Percentiles rank a stretch among this genome's conserved stretches.
These are phyloP conservation scores for Oncorhynchus tshawytscha DNA, from an alignment of 2,113 vertebrate genomes.

Conservation along the genomic window DNA sequence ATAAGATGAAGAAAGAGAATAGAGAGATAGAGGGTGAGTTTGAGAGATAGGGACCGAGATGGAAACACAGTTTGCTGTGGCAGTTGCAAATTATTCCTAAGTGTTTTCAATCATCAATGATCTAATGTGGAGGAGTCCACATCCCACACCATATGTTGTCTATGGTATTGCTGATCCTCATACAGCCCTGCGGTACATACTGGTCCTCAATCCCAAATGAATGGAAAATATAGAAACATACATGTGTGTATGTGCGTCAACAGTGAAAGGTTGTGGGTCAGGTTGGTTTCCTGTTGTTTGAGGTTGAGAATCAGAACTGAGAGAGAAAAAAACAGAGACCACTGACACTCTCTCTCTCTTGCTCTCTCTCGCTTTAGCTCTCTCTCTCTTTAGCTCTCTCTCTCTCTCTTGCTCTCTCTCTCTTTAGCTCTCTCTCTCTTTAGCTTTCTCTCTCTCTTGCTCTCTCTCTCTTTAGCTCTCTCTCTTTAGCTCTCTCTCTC, in stretches of 20 bases:
- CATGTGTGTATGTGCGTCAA: conserved; percentile 33
- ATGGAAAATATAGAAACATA: neutral
- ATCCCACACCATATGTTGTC: no score
- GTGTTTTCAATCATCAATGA: no score
- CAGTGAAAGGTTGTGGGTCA: conserved; percentile 68
- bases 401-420: no score
- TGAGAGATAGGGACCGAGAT: neutral
- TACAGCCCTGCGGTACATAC: no score
- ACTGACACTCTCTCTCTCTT: conserved; percentile 22
- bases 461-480: no score
- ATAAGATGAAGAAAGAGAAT: neutral
- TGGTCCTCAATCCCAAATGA: neutral
- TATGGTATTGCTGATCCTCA: no score
- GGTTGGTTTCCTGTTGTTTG: conserved; percentile 74
- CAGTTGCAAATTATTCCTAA: conserved; percentile 4
- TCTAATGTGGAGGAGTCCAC: no score
- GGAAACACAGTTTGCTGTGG: conserved; percentile 4
- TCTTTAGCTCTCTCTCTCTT: no score
- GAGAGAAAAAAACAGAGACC: conserved; percentile 49
- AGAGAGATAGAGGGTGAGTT: conserved; percentile 15
- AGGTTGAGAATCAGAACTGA: conserved; percentile 67
- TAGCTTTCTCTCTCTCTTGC: no score
- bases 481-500: fast-evolving
- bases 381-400: neutral
- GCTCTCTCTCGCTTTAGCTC: no score